A percentile compares a stretch with the other conserved stretches of the same genome.
These are phyloP conservation scores for Eumeta japonica DNA, from an alignment of 1,140 invertebrate species.

Conservation along the genomic window DNA sequence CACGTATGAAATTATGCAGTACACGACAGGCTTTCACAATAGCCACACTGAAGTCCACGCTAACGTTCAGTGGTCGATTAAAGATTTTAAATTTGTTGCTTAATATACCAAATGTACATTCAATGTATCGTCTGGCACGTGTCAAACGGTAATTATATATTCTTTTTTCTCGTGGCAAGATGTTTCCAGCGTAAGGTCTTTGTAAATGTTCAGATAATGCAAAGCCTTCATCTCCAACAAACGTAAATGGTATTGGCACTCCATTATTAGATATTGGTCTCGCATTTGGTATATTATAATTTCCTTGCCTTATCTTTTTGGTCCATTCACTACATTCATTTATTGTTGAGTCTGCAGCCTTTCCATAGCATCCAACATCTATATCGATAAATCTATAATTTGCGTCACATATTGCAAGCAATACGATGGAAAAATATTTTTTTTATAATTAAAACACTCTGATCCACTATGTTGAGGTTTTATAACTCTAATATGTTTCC, in stretches of 20 bases:
- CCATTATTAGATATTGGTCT: conserved; percentile 11
- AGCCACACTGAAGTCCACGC: conserved; percentile 7
- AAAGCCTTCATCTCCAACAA: conserved; percentile 53
- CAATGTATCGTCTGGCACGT: conserved; percentile 34
- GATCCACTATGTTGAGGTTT: conserved; percentile 27
- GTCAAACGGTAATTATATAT: conserved; percentile 51
- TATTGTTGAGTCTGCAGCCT: no score
- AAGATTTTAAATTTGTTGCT: conserved; percentile 15
- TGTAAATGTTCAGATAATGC: conserved; percentile 20
- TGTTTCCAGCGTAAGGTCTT: conserved; percentile 12
- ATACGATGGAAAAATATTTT: conserved; percentile 43
- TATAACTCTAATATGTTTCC: no score
- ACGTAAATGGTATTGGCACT: conserved; percentile 16
- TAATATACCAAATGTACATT: conserved; percentile 54
- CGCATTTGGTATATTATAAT: conserved; percentile 13
- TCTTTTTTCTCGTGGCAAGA: conserved; percentile 14
- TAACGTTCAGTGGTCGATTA: conserved; percentile 14
- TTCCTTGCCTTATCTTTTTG: conserved; percentile 12
- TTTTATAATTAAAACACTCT: conserved; percentile 53
- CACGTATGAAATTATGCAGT: conserved; percentile 15
- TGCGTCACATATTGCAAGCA: conserved; percentile 48
- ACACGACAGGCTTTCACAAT: conserved; percentile 18
- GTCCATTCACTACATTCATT: no score
- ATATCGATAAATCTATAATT: conserved; percentile 43
- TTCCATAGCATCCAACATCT: conserved; percentile 43